Base-by-base conservation (phyloP, 2,888 invertebrate genomes). In the Onchidella celtica region DNA sequence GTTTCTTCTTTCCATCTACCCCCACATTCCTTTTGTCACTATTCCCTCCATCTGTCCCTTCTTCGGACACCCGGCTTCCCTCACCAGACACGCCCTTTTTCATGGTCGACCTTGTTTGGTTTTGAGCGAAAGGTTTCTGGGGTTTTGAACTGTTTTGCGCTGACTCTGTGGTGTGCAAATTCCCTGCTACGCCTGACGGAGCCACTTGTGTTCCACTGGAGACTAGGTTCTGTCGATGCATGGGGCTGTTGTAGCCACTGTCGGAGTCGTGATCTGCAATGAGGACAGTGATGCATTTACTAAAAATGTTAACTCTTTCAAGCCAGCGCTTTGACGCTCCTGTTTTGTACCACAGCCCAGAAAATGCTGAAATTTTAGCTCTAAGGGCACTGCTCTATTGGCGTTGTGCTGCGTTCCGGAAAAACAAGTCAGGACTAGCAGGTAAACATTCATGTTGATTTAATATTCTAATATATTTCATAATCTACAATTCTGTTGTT, bases 231-330 rank as follows among this genome's bases (percentile, higher is more conserved):
- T 87, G 85, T 27, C 89, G 84, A 74, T 91, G 90, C 36, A 89
- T 81, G 2, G 90, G 91, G 77, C 90, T 90, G 81, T 88, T 90
- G 85, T 91, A 92, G n/a, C 91, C 91, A 79, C 89, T 90, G 87
- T 92, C 91, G 0, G 89, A 90, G 79, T 92, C 91, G 21, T 84
- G 79, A 24, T 86, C 85, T 27, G 83, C 79, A 47, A 47, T 11
- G 17, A 47, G 17, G 47, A 47, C 6, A 47, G 17, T 17, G 17
- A 6, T 11, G 47, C 47, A 47, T 17, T 6, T 17, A 47, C 17
- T 47, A 47, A 11, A 17, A 11, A 11, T 17, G 6, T 17, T 11
- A 47, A 11, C 47, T 17, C 47, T 47, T 47, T 17, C 47, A 47
- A 17, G 47, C 47, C n/a, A n/a, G n/a, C n/a, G n/a, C n/a, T n/a